Base-by-base conservation (phyloP, 1,140 invertebrate species). In the Diachasmimorpha longicaudata region DNA sequence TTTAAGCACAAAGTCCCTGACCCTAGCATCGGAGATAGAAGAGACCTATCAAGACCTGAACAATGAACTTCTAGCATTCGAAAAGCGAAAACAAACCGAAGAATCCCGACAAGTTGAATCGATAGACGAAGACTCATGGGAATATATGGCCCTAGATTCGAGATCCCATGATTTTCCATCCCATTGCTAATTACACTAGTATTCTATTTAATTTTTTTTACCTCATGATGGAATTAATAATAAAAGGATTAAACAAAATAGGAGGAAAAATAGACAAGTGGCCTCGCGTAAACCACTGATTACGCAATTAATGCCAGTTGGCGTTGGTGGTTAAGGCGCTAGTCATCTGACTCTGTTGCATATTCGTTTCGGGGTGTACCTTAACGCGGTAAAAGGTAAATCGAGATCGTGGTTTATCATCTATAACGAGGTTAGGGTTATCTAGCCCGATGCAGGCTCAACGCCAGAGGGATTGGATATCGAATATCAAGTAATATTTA, bases 371-470 rank as follows among this genome's bases (percentile, higher is more conserved):
- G 71, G 63, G 48, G 39, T 42, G 66, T 46, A 31, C 11, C 44
- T 31, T 48, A 68, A 68, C 44, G 25, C 16, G 21, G 42, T 68
- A 68, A 74, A 74, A 74, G 44, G 63, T 74, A 68, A 68, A 46
- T 68, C 58, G 42, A 68, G 72, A 66, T 74, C 42, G 72, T 46
- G 63, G 72, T 74, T 68, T 68, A 74, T 74, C 72, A 74, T 74
- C 63, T 74, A 44, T 68, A 74, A 74, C 63, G 72, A 74, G 72
- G 63, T 68, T 67, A 68, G 58, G 63, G 72, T 74, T 74, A 74
- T 42, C 58, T 66, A 36, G 58, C 31, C 31, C 58, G 58, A 25
- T 63, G 14, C 21, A 25, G 58, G 23, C 23, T 13, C 58, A 58
- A 21, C 52, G 52, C 16, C n/a, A 58, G 58, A 63, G 23, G 58